Percentiles rank a stretch among this genome's conserved stretches.
Conservation (phyloP, 1,140 invertebrate genomes). For the Lepidurus arcticus region DNA sequence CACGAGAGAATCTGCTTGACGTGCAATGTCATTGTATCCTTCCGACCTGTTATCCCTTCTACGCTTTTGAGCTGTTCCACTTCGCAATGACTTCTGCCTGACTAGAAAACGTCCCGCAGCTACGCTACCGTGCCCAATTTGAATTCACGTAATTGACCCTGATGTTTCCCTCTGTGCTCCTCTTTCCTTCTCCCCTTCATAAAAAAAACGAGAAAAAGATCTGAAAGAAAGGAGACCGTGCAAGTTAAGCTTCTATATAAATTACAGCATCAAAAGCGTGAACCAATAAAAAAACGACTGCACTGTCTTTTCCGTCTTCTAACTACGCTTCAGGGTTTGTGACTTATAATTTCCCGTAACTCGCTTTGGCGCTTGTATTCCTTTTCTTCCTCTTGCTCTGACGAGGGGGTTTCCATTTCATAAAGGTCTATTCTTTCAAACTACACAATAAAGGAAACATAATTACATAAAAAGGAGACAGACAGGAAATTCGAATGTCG, state of each 20-base stretch:
- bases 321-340: neutral
- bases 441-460: neutral
- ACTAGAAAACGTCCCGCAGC: neutral
- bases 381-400: neutral
- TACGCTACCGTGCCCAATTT: constrained; percentile 3
- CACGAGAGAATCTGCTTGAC: neutral
- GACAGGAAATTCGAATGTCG: neutral
- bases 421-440: neutral
- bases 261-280: constrained; percentile 11
- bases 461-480: neutral
- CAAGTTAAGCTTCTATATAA: neutral
- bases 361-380: too few species aligned
- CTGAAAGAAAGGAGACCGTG: neutral
- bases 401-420: neutral
- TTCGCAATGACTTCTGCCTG: neutral
- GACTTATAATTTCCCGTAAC: too few species aligned
- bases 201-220: neutral
- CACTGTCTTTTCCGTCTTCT: neutral
- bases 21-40: neutral
- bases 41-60: neutral
- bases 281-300: neutral
- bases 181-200: neutral
- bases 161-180: neutral
- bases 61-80: neutral
- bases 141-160: constrained; percentile 21